phyloP scores from a whole-genome alignment of 2,797 vertebrate species.

The Lagorchestes hirsutus region DNA sequence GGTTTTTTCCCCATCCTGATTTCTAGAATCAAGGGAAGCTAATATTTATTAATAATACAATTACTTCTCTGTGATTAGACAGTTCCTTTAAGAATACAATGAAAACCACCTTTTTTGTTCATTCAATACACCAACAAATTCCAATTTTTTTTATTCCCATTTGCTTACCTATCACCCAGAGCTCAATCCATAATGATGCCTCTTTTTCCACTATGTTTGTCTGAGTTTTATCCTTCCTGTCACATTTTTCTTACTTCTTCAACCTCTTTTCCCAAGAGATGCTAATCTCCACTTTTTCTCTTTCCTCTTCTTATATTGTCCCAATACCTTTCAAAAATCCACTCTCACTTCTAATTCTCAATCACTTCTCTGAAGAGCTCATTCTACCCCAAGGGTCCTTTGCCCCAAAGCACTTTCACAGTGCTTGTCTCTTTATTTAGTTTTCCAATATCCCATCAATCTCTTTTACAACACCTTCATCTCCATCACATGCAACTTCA shows the following conservation, averaged over 20 bases:
- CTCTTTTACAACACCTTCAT: not conserved
- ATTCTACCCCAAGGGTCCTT: not conserved
- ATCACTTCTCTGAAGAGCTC: not conserved
- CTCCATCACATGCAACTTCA: not conserved
- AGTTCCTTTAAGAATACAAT: not conserved
- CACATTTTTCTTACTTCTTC: not conserved
- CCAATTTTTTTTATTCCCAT: not conserved
- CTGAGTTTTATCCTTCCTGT: not conserved
- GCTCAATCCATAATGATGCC: not conserved
- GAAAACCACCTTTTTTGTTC: not conserved
- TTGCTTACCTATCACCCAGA: not conserved
- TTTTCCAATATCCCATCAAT: not conserved
- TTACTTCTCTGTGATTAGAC: not conserved
- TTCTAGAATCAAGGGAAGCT: not conserved
- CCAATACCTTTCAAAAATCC: not conserved
- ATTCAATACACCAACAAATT: not conserved
- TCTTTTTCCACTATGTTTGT: not conserved
- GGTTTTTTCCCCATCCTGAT: not conserved
- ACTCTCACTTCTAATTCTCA: not conserved
- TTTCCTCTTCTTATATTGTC: not conserved
- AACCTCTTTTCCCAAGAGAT: slow-evolving; percentile 19
- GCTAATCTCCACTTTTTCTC: not conserved
- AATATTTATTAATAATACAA: not conserved
- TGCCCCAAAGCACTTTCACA: not conserved
- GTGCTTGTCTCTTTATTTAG: not conserved